Evolutionary conservation across 2,888 invertebrate genomes (phyloP).

Genomic region (Capitulum mitella): DNA sequence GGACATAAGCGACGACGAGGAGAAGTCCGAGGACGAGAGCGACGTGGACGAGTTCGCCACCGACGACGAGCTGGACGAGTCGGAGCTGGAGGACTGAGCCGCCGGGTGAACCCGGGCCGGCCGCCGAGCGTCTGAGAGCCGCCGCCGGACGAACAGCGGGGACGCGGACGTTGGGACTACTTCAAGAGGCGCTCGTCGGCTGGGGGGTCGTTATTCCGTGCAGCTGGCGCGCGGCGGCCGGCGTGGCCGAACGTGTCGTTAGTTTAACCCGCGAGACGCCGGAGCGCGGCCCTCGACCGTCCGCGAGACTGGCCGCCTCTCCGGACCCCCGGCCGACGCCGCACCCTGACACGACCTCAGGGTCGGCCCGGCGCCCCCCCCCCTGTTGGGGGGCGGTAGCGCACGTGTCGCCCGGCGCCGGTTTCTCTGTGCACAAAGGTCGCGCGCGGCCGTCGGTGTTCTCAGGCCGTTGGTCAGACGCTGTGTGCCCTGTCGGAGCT

Average conservation of each 20-base stretch:
- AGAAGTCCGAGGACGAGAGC: slow-evolving; percentile 54
- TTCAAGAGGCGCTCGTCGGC: not conserved
- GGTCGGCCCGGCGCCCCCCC: too few species aligned
- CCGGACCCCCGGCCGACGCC: too few species aligned
- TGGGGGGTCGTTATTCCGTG: too few species aligned
- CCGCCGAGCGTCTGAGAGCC: too few species aligned
- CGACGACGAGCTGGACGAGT: slow-evolving; percentile 52
- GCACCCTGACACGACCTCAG: too few species aligned
- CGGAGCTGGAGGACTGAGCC: not conserved
- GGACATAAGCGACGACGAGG: slow-evolving; percentile 87
- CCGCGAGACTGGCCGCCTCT: too few species aligned
- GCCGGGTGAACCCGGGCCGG: not conserved
- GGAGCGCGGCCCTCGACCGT: too few species aligned
- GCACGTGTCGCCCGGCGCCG: too few species aligned
- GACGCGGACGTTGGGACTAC: too few species aligned
- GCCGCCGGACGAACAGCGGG: not conserved
- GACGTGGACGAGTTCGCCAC: slow-evolving; percentile 60
- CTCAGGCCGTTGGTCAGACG: not conserved
- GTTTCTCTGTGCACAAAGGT: not conserved
- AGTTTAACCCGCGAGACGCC: too few species aligned
- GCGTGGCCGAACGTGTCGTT: not conserved
- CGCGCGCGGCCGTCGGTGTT: not conserved
- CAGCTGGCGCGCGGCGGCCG: not conserved
- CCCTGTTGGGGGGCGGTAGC: too few species aligned
- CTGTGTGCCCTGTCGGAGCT: not conserved